phyloP scores from a whole-genome alignment of 2,113 vertebrate genomes.

The Cyanoramphus novaezelandiae region DNA sequence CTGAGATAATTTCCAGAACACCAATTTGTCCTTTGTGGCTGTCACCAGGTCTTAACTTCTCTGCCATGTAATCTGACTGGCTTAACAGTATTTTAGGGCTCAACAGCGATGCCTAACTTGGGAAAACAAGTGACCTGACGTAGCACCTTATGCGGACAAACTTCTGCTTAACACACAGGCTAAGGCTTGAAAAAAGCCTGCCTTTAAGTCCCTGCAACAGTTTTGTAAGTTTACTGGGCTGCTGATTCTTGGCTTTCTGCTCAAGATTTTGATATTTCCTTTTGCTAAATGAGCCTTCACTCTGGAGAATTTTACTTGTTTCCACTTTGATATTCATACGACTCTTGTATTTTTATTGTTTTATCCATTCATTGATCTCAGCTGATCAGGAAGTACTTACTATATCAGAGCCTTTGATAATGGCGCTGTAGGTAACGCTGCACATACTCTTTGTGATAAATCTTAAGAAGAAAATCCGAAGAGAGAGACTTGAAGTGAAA shows the following conservation, averaged over 20 bases:
- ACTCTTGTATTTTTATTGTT: background rate
- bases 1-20: background rate
- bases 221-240: background rate
- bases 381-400: background rate
- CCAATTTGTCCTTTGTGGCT: background rate
- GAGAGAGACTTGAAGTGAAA: background rate
- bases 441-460: background rate
- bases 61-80: background rate
- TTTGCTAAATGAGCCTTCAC: background rate
- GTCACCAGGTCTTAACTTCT: background rate
- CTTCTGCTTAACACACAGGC: background rate
- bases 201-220: background rate
- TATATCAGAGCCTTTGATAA: background rate
- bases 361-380: background rate
- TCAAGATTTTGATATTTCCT: background rate
- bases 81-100: background rate
- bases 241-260: background rate
- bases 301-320: background rate
- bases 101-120: background rate
- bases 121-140: background rate
- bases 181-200: background rate
- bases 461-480: background rate
- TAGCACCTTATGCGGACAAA: background rate
- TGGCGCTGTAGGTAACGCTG: background rate
- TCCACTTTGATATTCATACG: background rate